These are phyloP conservation scores for Neocrepidodera transversa DNA, from an alignment of 2,888 invertebrate species.

Conservation along the genomic window DNA sequence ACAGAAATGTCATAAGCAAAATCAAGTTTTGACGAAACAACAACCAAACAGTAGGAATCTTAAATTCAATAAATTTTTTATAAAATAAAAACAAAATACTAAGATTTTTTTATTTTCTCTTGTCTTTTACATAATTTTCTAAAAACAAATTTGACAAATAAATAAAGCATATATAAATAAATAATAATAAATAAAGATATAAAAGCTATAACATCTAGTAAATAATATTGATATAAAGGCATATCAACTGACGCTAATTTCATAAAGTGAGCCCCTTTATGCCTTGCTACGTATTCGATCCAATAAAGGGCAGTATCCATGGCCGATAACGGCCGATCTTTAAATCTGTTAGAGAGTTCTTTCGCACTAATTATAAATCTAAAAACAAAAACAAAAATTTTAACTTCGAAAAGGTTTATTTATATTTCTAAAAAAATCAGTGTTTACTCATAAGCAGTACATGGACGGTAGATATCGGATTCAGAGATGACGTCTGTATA, in stretches of 20 bases:
- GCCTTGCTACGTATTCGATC: conserved; percentile 70
- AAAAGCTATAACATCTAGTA: conserved; percentile 64
- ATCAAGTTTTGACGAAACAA: too few species aligned
- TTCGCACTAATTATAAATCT: conserved; percentile 56
- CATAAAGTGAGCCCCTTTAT: conserved; percentile 65
- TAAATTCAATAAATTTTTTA: neutral
- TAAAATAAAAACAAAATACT: neutral
- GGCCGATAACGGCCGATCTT: conserved; percentile 65
- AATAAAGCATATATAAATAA: conserved; percentile 13
- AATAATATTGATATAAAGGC: conserved; percentile 64
- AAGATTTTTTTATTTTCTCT: conserved; percentile 9
- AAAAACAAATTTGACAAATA: neutral
- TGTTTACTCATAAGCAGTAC: too few species aligned
- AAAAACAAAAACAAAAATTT: conserved; percentile 36
- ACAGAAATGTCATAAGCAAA: too few species aligned
- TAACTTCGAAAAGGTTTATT: too few species aligned
- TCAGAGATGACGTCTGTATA: too few species aligned
- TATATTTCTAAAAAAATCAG: too few species aligned
- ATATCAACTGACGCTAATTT: conserved; percentile 64
- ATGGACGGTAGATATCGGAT: too few species aligned
- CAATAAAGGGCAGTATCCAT: conserved; percentile 70
- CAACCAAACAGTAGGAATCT: neutral
- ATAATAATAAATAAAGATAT: conserved; percentile 40
- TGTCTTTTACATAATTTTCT: neutral
- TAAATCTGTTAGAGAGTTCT: conserved; percentile 61